Conservation (phyloP, 2,888 invertebrate genomes). For the Heliconius charithonia region DNA sequence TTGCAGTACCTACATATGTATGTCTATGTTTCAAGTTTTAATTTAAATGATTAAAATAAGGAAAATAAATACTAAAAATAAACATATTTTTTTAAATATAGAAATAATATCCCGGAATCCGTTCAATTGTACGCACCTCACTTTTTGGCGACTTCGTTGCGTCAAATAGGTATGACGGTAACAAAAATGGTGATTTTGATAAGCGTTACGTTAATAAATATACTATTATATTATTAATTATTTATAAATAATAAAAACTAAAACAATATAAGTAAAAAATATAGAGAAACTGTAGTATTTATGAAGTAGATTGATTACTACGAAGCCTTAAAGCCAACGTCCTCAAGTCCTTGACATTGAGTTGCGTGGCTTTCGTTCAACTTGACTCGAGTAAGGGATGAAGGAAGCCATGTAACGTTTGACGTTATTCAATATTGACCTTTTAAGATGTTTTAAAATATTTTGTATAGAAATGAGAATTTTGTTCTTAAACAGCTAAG, state of each 20-base stretch:
- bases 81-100: neutral
- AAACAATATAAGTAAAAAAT: neutral
- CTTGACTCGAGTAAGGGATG: slow-evolving; percentile 41
- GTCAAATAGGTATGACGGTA: neutral
- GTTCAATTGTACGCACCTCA: neutral
- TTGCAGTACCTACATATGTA: slow-evolving; percentile 53
- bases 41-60: neutral
- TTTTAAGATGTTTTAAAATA: slow-evolving; percentile 17
- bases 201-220: neutral
- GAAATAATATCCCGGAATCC: neutral
- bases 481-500: neutral
- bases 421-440: slow-evolving; percentile 33
- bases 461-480: neutral
- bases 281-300: neutral
- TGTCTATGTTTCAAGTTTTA: neutral
- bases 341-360: slow-evolving; percentile 56
- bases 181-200: neutral
- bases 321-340: slow-evolving; percentile 38
- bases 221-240: too few species aligned
- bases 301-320: neutral
- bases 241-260: too few species aligned
- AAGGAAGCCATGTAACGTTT: slow-evolving; percentile 41
- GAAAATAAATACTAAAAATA: neutral
- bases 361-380: slow-evolving; percentile 48
- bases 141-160: neutral